Percentiles rank a stretch among this genome's conserved stretches.
Conservation (phyloP, 2,113 vertebrate species). For the Rhadina sibilatrix region DNA sequence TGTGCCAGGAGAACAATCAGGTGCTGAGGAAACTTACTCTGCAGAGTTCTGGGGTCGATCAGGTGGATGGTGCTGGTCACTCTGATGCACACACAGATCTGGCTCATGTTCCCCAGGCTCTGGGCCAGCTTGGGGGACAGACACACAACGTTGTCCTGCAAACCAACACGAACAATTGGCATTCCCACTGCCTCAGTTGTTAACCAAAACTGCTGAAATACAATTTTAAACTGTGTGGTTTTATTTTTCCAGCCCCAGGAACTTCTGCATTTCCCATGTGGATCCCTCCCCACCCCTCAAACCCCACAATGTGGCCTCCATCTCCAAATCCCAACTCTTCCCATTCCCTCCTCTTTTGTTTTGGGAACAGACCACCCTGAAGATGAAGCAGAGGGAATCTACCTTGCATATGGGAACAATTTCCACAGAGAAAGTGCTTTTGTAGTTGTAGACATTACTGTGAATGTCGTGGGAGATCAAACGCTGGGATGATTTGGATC, state of each 20-base stretch:
- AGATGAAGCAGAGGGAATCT: background rate
- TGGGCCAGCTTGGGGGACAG: constrained; percentile 92
- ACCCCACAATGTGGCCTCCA: background rate
- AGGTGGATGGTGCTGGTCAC: constrained; percentile 93
- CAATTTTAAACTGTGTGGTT: accelerated
- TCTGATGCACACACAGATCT: constrained; percentile 91
- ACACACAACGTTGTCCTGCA: constrained; percentile 94
- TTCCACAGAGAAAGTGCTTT: constrained; percentile 96
- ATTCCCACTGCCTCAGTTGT: background rate
- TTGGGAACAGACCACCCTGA: background rate
- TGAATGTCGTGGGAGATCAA: constrained; percentile 97
- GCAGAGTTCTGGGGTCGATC: constrained; percentile 91
- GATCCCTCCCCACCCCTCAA: background rate
- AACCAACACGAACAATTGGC: background rate
- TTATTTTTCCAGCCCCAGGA: background rate
- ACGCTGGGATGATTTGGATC: constrained; percentile 91
- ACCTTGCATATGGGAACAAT: constrained; percentile 98
- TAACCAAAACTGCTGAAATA: background rate
- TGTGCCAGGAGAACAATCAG: background rate
- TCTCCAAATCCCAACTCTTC: background rate
- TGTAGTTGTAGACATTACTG: constrained; percentile 94
- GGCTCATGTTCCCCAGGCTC: constrained; percentile 93
- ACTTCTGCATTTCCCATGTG: accelerated
- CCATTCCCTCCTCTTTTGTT: background rate
- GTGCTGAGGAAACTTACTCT: constrained; percentile 79